These are phyloP conservation scores for Sandelia bainsii DNA, from an alignment of 2,797 vertebrate genomes.

Conservation along the genomic window DNA sequence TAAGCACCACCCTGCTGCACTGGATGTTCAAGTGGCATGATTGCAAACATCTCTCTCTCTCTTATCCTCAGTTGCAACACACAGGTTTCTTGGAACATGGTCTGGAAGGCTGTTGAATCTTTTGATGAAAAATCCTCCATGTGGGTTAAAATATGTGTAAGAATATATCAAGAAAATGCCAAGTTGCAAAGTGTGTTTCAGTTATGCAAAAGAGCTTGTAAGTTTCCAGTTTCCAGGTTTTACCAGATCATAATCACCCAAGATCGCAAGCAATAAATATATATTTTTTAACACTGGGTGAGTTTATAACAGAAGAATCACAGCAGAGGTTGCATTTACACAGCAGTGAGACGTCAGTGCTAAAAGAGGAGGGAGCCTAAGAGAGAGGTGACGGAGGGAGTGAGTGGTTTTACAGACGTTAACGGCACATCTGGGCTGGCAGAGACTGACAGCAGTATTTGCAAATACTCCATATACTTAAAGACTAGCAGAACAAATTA, in stretches of 20 bases:
- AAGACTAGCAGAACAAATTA: not conserved
- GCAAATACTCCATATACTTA: too few relatives aligned
- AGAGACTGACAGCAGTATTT: conserved; percentile 3
- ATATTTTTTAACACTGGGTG: not conserved
- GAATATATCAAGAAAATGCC: too few relatives aligned
- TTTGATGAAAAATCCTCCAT: not conserved
- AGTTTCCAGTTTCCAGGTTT: too few relatives aligned
- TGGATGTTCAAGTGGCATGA: conserved; percentile 47
- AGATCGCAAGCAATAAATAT: not conserved
- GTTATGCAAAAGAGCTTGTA: too few relatives aligned
- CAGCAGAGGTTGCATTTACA: not conserved
- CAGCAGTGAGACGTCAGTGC: not conserved
- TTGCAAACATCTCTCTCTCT: conserved; percentile 37
- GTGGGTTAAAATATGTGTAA: not conserved
- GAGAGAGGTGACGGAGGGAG: not conserved
- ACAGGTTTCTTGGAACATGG: not conserved
- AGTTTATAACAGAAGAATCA: not conserved
- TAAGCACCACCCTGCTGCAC: conserved; percentile 43
- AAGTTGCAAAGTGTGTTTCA: too few relatives aligned
- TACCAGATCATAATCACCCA: not conserved
- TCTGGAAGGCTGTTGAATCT: not conserved
- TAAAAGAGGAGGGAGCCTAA: not conserved
- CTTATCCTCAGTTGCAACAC: conserved; percentile 24
- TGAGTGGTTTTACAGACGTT: conserved; percentile 18
- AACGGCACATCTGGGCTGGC: conserved; percentile 20